Evolutionary conservation across 2,888 invertebrate species (phyloP).

Genomic region (Chalcis sispes): DNA sequence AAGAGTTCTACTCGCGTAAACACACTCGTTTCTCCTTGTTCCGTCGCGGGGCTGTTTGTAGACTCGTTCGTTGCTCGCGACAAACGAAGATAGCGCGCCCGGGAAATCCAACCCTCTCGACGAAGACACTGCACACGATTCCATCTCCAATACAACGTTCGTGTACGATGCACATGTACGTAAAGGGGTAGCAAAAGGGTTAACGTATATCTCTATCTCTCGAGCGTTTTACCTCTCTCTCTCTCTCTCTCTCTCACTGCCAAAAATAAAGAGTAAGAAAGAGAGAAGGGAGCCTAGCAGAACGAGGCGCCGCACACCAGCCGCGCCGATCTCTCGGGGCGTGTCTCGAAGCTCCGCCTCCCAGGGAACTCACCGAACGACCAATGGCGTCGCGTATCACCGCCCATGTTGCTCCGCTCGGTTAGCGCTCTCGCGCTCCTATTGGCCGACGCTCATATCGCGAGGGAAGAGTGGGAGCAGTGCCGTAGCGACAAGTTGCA

Average conservation of each 20-base stretch:
- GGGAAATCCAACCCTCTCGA: conserved; percentile 1
- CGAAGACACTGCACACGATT: conserved; percentile 11
- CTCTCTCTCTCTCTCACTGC: too few relatives aligned
- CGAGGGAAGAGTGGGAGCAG: conserved; percentile 43
- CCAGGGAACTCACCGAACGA: neutral
- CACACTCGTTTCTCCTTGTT: conserved; percentile 74
- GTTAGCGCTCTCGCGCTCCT: neutral
- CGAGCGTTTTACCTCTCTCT: neutral
- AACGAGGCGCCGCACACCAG: neutral
- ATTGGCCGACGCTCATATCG: conserved; percentile 45
- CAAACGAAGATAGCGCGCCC: conserved; percentile 48
- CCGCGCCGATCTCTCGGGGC: neutral
- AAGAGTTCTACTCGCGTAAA: conserved; percentile 75
- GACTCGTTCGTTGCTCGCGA: conserved; percentile 56
- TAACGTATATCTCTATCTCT: conserved; percentile 2
- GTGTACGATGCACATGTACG: neutral
- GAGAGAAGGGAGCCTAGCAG: too few relatives aligned
- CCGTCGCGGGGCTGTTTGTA: conserved; percentile 70
- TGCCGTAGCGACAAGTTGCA: conserved; percentile 75
- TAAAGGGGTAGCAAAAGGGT: conserved; percentile 7
- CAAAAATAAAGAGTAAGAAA: too few relatives aligned
- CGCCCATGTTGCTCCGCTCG: conserved; percentile 37
- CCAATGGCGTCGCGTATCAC: conserved; percentile 17
- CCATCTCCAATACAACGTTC: neutral
- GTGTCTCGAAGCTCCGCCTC: neutral